Conservation (phyloP, 1,140 invertebrate species). For the Diorhabda elongata region DNA sequence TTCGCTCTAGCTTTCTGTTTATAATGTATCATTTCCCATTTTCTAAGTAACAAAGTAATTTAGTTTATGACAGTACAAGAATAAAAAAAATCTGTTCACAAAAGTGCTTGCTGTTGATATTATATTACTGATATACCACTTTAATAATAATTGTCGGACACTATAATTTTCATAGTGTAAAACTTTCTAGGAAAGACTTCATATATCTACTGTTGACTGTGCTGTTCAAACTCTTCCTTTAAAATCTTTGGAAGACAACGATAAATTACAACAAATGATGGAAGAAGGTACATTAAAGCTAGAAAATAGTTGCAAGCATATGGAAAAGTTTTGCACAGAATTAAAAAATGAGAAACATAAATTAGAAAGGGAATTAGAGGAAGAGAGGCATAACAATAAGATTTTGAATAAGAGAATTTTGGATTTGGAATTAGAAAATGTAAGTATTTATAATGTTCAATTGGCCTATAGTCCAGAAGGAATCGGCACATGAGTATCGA, state of each 20-base stretch:
- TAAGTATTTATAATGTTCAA: constrained; percentile 13
- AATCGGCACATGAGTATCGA: no score
- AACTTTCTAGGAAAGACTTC: constrained; percentile 15
- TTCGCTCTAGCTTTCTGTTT: not conserved
- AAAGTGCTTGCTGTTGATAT: no score
- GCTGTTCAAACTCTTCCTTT: constrained; percentile 24
- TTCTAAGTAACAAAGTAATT: no score
- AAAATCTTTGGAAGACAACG: constrained; percentile 25
- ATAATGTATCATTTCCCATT: no score
- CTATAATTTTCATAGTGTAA: no score
- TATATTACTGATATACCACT: no score
- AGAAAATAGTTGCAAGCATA: constrained; percentile 40
- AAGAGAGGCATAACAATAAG: constrained; percentile 34
- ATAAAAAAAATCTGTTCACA: no score
- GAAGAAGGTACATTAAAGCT: constrained; percentile 42
- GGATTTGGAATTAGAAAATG: constrained; percentile 32
- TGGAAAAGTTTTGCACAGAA: constrained; percentile 40
- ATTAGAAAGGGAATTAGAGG: constrained; percentile 35
- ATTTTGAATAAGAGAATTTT: constrained; percentile 35
- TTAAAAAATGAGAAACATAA: constrained; percentile 41
- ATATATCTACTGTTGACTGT: constrained; percentile 14
- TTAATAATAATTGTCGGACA: no score
- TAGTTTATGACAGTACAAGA: no score
- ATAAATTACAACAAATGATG: constrained; percentile 39
- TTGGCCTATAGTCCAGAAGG: no score